phyloP scores from a whole-genome alignment of 2,113 vertebrate species.

The Dicerorhinus sumatrensis region DNA sequence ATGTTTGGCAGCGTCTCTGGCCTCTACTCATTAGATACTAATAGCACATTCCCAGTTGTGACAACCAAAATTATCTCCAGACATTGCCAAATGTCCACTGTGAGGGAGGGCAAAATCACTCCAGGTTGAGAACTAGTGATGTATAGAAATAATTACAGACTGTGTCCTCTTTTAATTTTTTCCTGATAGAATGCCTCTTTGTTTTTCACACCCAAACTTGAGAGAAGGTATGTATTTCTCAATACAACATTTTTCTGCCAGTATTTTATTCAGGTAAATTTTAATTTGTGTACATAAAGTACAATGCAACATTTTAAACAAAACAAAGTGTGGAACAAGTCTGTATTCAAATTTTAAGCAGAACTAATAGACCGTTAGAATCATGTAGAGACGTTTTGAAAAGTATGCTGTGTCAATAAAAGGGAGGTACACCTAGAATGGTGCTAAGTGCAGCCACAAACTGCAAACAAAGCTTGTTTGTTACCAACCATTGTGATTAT shows the following conservation, averaged over 20 bases:
- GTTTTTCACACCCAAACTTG: not conserved
- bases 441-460: no score
- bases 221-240: not conserved
- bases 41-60: not conserved
- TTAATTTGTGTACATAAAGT: not conserved
- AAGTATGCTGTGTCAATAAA: not conserved
- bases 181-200: not conserved
- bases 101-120: not conserved
- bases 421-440: not conserved
- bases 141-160: not conserved
- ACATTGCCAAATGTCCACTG: not conserved
- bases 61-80: not conserved
- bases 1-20: no score
- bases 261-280: not conserved
- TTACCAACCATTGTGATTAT: not conserved
- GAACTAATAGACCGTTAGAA: not conserved
- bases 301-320: not conserved
- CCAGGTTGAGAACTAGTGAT: not conserved
- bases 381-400: not conserved
- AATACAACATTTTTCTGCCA: not conserved
- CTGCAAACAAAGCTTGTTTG: not conserved
- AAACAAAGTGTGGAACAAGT: not conserved
- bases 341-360: constrained; percentile 5
- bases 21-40: not conserved
- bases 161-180: not conserved